Evolutionary conservation across 2,797 vertebrate species (phyloP).

Genomic region (Benthosema pterotum): DNA sequence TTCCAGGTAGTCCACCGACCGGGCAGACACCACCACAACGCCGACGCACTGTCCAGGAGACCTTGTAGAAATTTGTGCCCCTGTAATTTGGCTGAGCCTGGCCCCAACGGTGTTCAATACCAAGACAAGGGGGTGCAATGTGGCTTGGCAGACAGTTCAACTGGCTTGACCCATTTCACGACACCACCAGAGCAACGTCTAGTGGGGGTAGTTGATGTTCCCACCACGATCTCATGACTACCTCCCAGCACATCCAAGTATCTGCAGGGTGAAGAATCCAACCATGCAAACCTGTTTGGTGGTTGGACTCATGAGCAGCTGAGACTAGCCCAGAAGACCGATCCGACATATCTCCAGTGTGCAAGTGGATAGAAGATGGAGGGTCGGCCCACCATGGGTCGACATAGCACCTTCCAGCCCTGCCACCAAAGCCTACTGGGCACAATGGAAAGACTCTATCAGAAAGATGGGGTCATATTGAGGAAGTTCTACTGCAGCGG

Average conservation of each 20-base stretch:
- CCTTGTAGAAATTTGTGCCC: neutral
- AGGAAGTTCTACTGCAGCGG: too few species aligned
- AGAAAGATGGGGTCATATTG: too few species aligned
- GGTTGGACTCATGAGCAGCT: constrained; percentile 14
- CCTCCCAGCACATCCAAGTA: neutral
- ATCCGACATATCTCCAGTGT: too few species aligned
- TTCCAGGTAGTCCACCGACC: neutral
- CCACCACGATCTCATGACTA: too few species aligned
- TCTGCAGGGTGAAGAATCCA: neutral
- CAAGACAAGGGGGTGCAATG: constrained; percentile 7
- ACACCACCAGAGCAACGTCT: neutral
- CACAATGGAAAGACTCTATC: too few species aligned
- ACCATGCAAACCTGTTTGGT: neutral
- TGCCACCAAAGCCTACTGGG: too few species aligned
- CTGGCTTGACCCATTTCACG: neutral
- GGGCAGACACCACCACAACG: constrained; percentile 10
- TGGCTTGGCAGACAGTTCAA: too few species aligned
- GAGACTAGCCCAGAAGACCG: too few species aligned
- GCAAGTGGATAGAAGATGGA: neutral
- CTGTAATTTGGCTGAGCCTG: neutral
- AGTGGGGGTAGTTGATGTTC: constrained; percentile 1
- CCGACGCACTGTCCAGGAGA: constrained; percentile 9
- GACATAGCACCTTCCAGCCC: too few species aligned
- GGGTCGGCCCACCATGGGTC: too few species aligned
- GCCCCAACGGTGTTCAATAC: neutral